Evolutionary conservation across 2,888 invertebrate species (phyloP), one percentile per base, ranked within the genome.

Genomic region (Microdon myrmicae): DNA sequence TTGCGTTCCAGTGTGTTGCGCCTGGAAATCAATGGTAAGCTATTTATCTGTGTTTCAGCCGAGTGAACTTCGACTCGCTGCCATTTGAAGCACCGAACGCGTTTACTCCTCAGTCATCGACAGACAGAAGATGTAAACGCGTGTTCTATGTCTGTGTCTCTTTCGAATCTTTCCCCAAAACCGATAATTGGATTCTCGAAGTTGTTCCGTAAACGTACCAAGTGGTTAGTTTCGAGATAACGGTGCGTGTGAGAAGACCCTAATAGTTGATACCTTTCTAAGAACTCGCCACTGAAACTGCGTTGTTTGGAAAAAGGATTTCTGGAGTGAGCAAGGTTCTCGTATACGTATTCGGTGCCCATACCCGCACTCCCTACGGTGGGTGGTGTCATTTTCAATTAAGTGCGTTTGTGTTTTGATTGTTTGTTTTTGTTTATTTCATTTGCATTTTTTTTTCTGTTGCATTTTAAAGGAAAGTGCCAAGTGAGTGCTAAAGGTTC

Each of bases 401-500:
- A 20, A 34, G 22, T 20, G 2, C n/a, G 41, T 26, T 23, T 23
- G 31, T 20, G 28, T 14, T 53, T 19, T 9, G n/a, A n/a, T n/a
- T n/a, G n/a, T n/a, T n/a, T n/a, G n/a, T n/a, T n/a, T n/a, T n/a
- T n/a, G n/a, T n/a, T n/a, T n/a, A n/a, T n/a, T n/a, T n/a, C n/a
- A n/a, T n/a, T n/a, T n/a, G n/a, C n/a, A n/a, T n/a, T n/a, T n/a
- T n/a, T n/a, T n/a, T n/a, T n/a, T n/a, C n/a, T n/a, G n/a, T n/a
- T n/a, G n/a, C n/a, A n/a, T 23, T 38, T 8, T 20, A 16, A 53
- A 53, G 12, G 35, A 37, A 51, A 43, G 58, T 41, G 35, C 38
- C 64, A 47, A 51, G 28, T 25, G 12, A 26, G 28, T 51, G 51
- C 37, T 58, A 47, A 58, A 58, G 45, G 64, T 64, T 58, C 56